Base-by-base conservation (phyloP, 37 sponge, comb jelly and placozoan species). In the Trichoplax adhaerens region DNA sequence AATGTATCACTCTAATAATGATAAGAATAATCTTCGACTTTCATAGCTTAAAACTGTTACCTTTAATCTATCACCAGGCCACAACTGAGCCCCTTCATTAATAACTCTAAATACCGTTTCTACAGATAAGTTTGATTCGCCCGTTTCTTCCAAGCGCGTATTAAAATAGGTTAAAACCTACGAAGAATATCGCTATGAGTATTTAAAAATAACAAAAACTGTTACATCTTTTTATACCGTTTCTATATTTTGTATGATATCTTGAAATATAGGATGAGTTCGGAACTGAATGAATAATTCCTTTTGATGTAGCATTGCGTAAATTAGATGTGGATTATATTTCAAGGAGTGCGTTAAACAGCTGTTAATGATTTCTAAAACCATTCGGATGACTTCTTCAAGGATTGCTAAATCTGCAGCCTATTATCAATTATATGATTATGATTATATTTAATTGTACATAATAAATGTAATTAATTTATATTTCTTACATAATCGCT, bases 341-440 rank as follows among this genome's bases (percentile, higher is more conserved):
- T 81, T 74, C 8, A 91, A 85, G 52, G 75, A 76, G 63, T 91
- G 81, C 3, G 89, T 82, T 29, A 95, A 86, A 47, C 78, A 62
- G 48, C 85, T 85, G 78, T 95, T 95, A 63, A 85, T 75, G n/a
- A 95, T 79, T 68, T 91, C 98, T 65, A 95, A 72, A 1, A 95
- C 70, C 81, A 88, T 95, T 72, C 78, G 72, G 67, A 95, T 71
- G 12, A 95, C 72, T 68, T 91, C 98, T 63, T 95, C 98, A 55
- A 95, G 65, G 3, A 83, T 86, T 7, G 68, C 69, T 3, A 77
- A 69, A 57, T 93, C 94, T 5, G 79, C 59, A 3, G 74, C 80
- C 90, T 88, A 58, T 3, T 54, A 52, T 12, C 10, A 60, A 60
- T 60, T 12, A 60, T n/a, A 10, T n/a, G 62, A 60, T 10, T n/a